Percentiles rank a stretch among this genome's conserved stretches.
Conservation (phyloP, 2,113 vertebrate genomes). For the Chaetodon trifascialis region DNA sequence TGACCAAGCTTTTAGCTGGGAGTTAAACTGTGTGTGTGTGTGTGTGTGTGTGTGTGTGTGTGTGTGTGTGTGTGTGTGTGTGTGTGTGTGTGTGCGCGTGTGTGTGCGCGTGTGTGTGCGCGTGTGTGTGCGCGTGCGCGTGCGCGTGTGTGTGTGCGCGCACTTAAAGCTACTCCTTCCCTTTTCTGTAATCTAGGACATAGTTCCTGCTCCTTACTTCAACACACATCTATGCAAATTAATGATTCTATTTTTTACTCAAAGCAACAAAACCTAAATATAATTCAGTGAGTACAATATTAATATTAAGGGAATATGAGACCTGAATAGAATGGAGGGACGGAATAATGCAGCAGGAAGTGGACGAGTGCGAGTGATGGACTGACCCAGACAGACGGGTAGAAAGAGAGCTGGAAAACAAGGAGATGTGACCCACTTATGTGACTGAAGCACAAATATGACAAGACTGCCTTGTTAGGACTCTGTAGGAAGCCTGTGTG, state of each 20-base stretch:
- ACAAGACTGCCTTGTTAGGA: conserved; percentile 26
- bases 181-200: conserved; percentile 41
- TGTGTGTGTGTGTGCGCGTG: neutral
- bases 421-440: conserved; percentile 69
- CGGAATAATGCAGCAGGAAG: conserved; percentile 25
- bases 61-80: neutral
- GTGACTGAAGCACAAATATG: conserved; percentile 35
- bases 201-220: neutral
- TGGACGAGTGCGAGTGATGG: conserved; percentile 32
- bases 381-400: conserved; percentile 48
- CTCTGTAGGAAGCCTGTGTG: neutral
- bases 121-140: neutral
- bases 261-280: neutral
- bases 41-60: conserved; percentile 5
- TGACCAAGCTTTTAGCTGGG: conserved; percentile 49
- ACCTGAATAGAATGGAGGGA: neutral
- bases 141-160: neutral
- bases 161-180: neutral
- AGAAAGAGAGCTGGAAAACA: conserved; percentile 24
- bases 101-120: neutral
- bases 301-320: conserved; percentile 3
- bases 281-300: neutral
- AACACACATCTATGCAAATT: neutral
- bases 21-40: conserved; percentile 15
- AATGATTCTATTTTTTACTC: conserved; percentile 13